These are phyloP conservation scores for Centropristis striata DNA, from an alignment of 2,113 vertebrate genomes.

Conservation along the genomic window DNA sequence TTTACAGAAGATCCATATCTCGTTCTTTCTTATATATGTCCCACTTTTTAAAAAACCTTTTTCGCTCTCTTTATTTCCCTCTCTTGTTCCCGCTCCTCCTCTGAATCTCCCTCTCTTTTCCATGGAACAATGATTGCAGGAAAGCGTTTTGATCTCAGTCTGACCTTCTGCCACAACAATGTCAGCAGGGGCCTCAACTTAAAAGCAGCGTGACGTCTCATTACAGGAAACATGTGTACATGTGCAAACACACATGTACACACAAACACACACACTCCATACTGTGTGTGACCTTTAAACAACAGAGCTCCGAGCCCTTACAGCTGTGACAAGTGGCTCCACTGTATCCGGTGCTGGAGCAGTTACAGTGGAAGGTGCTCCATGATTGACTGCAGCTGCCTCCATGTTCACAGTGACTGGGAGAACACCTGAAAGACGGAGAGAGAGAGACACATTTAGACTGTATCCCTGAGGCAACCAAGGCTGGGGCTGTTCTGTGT, in stretches of 20 bases:
- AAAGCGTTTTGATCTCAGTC: slow-evolving; percentile 18
- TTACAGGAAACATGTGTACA: neutral
- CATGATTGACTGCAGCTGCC: slow-evolving; percentile 94
- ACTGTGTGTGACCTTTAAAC: slow-evolving; percentile 16
- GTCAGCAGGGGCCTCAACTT: slow-evolving; percentile 15
- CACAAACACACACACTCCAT: neutral
- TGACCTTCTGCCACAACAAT: slow-evolving; percentile 25
- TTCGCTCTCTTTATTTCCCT: neutral
- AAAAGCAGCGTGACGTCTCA: slow-evolving; percentile 5
- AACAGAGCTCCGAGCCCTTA: slow-evolving; percentile 59
- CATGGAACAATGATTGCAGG: neutral
- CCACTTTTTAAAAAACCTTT: neutral
- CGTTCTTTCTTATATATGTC: neutral
- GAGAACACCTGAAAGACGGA: slow-evolving; percentile 87
- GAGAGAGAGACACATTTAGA: neutral
- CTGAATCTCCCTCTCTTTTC: neutral
- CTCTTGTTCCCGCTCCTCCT: neutral
- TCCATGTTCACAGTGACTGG: slow-evolving; percentile 94
- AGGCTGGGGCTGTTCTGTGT: too few relatives aligned
- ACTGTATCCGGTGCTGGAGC: slow-evolving; percentile 89
- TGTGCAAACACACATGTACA: neutral
- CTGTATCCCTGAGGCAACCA: too few relatives aligned
- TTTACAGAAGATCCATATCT: too few relatives aligned
- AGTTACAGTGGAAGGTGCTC: slow-evolving; percentile 93
- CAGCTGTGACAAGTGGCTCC: slow-evolving; percentile 94